Evolutionary conservation across 2,888 invertebrate species (phyloP), one percentile per base, ranked within the genome.

Genomic region (Cephus nigrinus): DNA sequence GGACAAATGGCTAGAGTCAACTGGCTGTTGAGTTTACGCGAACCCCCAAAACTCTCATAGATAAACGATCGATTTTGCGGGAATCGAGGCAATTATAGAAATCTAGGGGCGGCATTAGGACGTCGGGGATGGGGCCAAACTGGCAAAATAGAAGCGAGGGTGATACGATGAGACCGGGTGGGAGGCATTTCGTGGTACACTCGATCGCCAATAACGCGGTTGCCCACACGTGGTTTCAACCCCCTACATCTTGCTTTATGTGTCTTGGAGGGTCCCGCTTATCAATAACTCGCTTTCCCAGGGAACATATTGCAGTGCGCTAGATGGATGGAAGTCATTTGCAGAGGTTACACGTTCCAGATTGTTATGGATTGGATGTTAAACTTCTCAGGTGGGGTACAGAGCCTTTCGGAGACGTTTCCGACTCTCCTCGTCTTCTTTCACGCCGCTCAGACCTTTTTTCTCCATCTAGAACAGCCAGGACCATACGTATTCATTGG

Each of bases 291-390:
- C 80, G 55, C 81, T 80, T 78, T 79, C 81, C 82, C 82, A 76
- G 82, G 76, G 79, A 84, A 87, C 86, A 85, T 87, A 87, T 86
- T 86, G 86, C 86, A 80, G 82, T 81, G 80, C 83, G 82, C 79
- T 82, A 81, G 85, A 86, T 86, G 86, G 86, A 87, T 86, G 85
- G 84, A 80, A 83, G 84, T 88, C 86, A 86, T 87, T 88, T 85
- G 85, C 85, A 83, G 86, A 86, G 85, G 86, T 87, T 87, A 85
- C 85, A 85, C 81, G 80, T 78, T 80, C 77, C 84, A 82, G 84
- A 86, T 86, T 84, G 85, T 86, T 86, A 85, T 85, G 84, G 85
- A 86, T 85, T 84, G 86, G 83, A 84, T 85, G 86, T 86, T 84
- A 84, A 85, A 84, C 79, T 82, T 78, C 74, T 55, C 80, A 78